phyloP scores from a whole-genome alignment of 2,113 vertebrate genomes.

The Lichenostomus cassidix region DNA sequence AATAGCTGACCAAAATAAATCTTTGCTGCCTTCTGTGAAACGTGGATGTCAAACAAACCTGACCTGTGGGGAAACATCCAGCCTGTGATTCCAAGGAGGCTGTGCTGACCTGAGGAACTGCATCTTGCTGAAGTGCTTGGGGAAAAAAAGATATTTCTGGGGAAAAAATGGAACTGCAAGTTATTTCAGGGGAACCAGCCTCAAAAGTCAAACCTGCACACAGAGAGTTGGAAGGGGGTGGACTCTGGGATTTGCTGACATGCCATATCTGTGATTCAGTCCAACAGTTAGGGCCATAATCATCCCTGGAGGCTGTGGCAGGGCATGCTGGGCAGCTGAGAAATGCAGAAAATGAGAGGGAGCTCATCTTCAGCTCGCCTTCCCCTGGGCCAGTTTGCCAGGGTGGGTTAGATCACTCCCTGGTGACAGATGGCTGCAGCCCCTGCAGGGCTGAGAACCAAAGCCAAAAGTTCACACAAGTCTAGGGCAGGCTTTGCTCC shows the following conservation, averaged over 20 bases:
- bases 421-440: neutral
- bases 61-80: neutral
- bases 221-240: neutral
- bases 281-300: neutral
- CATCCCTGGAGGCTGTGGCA: neutral
- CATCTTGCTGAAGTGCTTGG: neutral
- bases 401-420: constrained; percentile 23
- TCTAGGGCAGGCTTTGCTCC: neutral
- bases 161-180: neutral
- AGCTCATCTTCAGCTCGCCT: neutral
- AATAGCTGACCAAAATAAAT: neutral
- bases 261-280: neutral
- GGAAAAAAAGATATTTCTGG: neutral
- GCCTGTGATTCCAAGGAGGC: neutral
- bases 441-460: neutral
- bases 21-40: neutral
- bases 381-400: constrained; percentile 27
- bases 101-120: neutral
- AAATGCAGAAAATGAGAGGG: neutral
- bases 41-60: neutral
- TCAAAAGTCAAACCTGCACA: neutral
- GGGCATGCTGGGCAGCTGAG: neutral
- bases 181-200: neutral
- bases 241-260: constrained; percentile 15
- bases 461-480: neutral